Conservation (phyloP, 2,113 vertebrate genomes). For the Rhinolophus sinicus region DNA sequence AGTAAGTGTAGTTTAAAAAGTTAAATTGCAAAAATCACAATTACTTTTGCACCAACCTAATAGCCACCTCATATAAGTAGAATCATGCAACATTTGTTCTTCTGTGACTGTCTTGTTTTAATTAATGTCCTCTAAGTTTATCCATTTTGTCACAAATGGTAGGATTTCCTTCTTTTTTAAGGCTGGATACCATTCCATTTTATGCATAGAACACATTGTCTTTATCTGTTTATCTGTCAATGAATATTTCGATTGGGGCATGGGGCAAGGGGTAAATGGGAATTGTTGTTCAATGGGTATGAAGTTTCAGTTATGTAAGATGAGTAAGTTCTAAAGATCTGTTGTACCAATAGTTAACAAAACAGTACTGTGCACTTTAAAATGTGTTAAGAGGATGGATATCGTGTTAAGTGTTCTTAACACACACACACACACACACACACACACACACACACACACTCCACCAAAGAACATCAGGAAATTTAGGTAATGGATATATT, state of each 20-base stretch:
- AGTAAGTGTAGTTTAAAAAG: too few relatives aligned
- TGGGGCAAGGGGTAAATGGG: not conserved
- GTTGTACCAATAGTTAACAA: not conserved
- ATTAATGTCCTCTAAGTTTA: not conserved
- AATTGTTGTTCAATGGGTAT: not conserved
- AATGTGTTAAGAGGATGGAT: too few relatives aligned
- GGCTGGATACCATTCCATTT: not conserved
- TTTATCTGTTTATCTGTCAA: not conserved
- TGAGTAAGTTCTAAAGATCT: not conserved
- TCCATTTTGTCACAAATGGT: not conserved
- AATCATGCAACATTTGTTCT: not conserved
- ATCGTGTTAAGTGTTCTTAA: not conserved
- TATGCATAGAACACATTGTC: not conserved
- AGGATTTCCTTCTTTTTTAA: conserved; percentile 8
- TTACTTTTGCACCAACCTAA: too few relatives aligned
- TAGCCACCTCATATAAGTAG: not conserved
- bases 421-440: not conserved
- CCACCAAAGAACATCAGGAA: not conserved
- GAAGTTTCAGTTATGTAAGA: not conserved
- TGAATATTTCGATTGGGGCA: not conserved
- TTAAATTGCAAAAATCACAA: too few relatives aligned
- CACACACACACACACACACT: not conserved
- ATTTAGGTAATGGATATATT: not conserved
- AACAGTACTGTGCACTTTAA: not conserved
- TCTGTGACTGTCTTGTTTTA: not conserved